These are phyloP conservation scores for Nerophis ophidion DNA, from an alignment of 2,113 vertebrate species.

Conservation along the genomic window DNA sequence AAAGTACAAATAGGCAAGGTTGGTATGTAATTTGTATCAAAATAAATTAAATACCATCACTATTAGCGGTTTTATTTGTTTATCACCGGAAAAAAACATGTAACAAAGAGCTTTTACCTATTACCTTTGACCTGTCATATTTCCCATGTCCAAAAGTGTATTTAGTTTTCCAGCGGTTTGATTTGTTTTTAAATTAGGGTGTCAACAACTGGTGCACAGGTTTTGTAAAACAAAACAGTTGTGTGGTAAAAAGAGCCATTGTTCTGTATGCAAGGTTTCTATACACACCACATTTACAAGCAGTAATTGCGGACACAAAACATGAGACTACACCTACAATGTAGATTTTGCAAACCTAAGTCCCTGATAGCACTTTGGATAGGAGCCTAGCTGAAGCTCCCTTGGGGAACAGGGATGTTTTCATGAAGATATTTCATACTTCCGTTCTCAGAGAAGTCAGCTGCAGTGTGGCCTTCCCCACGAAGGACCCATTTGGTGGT, in stretches of 20 bases:
- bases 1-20: constrained; percentile 24
- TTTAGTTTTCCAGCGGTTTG: too few relatives aligned
- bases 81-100: background rate
- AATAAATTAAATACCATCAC: constrained; percentile 54
- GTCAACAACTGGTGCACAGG: constrained; percentile 1
- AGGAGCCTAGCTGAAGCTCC: constrained; percentile 64
- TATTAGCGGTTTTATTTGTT: constrained; percentile 11
- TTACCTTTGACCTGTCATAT: constrained; percentile 3
- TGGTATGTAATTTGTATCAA: constrained; percentile 38
- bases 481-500: constrained; percentile 95
- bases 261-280: constrained; percentile 8
- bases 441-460: constrained; percentile 92
- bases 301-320: constrained; percentile 18
- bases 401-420: constrained; percentile 82
- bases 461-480: constrained; percentile 87
- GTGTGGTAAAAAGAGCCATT: constrained; percentile 2
- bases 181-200: background rate
- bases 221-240: constrained; percentile 10
- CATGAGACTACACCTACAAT: constrained; percentile 15
- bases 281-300: constrained; percentile 10
- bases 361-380: constrained; percentile 9
- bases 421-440: constrained; percentile 91
- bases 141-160: background rate
- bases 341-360: constrained; percentile 1
- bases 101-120: background rate